A percentile compares a stretch with the other conserved stretches of the same genome.
phyloP scores from a whole-genome alignment of 2,888 invertebrate genomes.

The Drosophila phalerata region DNA sequence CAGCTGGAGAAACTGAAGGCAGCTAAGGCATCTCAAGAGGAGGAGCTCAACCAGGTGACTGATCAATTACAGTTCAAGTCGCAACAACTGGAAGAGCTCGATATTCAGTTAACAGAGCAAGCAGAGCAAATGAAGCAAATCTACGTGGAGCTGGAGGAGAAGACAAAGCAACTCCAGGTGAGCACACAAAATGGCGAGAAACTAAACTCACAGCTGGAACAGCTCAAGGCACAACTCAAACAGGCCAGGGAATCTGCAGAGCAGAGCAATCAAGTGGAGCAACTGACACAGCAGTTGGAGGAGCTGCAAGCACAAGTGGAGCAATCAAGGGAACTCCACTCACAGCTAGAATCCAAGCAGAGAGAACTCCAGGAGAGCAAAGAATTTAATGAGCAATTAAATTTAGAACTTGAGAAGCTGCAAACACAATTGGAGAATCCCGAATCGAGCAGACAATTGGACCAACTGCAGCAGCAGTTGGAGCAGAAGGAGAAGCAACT shows the following conservation, averaged over 20 bases:
- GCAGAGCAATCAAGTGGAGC: slow-evolving; percentile 49
- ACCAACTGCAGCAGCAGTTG: slow-evolving; percentile 81
- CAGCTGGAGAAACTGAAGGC: slow-evolving; percentile 67
- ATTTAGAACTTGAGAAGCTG: slow-evolving; percentile 34
- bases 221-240: slow-evolving; percentile 51
- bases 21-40: slow-evolving; percentile 85
- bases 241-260: neutral
- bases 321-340: neutral
- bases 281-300: slow-evolving; percentile 44
- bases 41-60: slow-evolving; percentile 56
- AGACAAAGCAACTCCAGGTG: slow-evolving; percentile 67
- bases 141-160: slow-evolving; percentile 71
- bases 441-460: slow-evolving; percentile 86
- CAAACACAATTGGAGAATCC: slow-evolving; percentile 36
- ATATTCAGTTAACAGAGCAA: slow-evolving; percentile 58
- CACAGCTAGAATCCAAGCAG: slow-evolving; percentile 2
- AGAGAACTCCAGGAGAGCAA: neutral
- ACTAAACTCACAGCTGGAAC: neutral
- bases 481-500: slow-evolving; percentile 16
- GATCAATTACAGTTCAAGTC: slow-evolving; percentile 69
- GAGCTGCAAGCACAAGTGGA: slow-evolving; percentile 31
- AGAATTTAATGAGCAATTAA: neutral
- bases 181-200: slow-evolving; percentile 2
- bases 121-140: slow-evolving; percentile 56
- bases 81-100: slow-evolving; percentile 62